Conservation (phyloP, 2,888 invertebrate genomes). For the Panopea generosa region DNA sequence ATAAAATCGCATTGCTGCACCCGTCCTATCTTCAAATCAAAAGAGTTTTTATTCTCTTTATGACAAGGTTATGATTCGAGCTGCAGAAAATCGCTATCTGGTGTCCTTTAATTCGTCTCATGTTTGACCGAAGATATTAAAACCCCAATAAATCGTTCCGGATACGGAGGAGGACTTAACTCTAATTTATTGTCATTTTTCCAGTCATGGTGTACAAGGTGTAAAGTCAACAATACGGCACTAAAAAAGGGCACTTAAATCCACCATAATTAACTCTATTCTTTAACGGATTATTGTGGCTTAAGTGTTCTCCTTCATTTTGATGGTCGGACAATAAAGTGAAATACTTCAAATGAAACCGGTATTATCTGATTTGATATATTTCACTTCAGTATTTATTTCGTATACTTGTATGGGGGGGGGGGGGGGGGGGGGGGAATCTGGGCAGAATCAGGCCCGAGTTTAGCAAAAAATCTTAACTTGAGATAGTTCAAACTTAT, state of each 20-base stretch:
- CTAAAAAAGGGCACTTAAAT: conserved; percentile 42
- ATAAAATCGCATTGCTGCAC: conserved; percentile 17
- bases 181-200: conserved; percentile 53
- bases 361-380: too few relatives aligned
- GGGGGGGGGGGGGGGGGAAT: too few relatives aligned
- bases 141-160: conserved; percentile 38
- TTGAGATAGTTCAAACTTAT: too few relatives aligned
- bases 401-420: too few relatives aligned
- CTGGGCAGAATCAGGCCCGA: too few relatives aligned
- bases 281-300: conserved; percentile 4
- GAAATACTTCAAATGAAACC: too few relatives aligned
- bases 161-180: conserved; percentile 24
- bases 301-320: neutral
- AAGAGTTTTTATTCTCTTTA: conserved; percentile 39
- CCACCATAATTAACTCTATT: conserved; percentile 57
- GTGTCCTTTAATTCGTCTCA: conserved; percentile 48
- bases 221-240: conserved; percentile 43
- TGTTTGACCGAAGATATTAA: conserved; percentile 54
- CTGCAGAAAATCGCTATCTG: conserved; percentile 27
- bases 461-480: too few relatives aligned
- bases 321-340: too few relatives aligned
- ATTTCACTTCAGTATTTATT: too few relatives aligned
- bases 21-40: conserved; percentile 23
- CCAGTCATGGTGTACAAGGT: conserved; percentile 28
- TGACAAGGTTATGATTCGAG: conserved; percentile 46